phyloP scores from a whole-genome alignment of 2,888 invertebrate species.

The Cryptus viduatorius region DNA sequence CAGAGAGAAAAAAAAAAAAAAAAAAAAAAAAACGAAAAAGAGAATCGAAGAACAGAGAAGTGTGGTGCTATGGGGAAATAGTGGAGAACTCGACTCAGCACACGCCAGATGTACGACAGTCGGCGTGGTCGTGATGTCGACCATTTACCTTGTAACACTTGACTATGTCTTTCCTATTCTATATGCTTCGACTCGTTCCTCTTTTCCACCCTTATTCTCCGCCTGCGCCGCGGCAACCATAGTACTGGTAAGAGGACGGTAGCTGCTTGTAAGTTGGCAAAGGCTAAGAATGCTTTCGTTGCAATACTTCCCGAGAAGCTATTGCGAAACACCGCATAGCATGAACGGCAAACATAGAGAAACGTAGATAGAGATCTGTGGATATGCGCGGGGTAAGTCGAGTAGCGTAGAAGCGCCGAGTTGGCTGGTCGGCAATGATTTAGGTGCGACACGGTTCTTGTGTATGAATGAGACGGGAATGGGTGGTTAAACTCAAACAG shows the following conservation, averaged over 20 bases:
- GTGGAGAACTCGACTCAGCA: constrained; percentile 72
- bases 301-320: not conserved
- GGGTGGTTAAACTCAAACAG: constrained; percentile 1
- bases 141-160: constrained; percentile 72
- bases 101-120: constrained; percentile 77
- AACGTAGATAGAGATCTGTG: constrained; percentile 47
- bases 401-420: constrained; percentile 14
- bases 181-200: constrained; percentile 24
- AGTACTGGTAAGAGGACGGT: not conserved
- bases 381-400: constrained; percentile 13
- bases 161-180: constrained; percentile 55
- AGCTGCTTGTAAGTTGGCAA: constrained; percentile 37
- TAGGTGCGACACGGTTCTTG: not conserved
- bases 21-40: constrained; percentile 25
- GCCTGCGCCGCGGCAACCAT: constrained; percentile 34
- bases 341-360: constrained; percentile 25
- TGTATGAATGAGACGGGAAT: not conserved
- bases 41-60: constrained; percentile 56
- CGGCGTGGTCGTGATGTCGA: constrained; percentile 70
- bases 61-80: constrained; percentile 67
- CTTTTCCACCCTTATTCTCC: constrained; percentile 23
- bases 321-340: constrained; percentile 6
- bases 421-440: constrained; percentile 10
- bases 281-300: constrained; percentile 7
- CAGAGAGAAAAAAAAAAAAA: constrained; percentile 40